A percentile compares a stretch with the other conserved stretches of the same genome.
Conservation (phyloP, 2,113 vertebrate genomes). For the Rhegmatorhina hoffmannsi region DNA sequence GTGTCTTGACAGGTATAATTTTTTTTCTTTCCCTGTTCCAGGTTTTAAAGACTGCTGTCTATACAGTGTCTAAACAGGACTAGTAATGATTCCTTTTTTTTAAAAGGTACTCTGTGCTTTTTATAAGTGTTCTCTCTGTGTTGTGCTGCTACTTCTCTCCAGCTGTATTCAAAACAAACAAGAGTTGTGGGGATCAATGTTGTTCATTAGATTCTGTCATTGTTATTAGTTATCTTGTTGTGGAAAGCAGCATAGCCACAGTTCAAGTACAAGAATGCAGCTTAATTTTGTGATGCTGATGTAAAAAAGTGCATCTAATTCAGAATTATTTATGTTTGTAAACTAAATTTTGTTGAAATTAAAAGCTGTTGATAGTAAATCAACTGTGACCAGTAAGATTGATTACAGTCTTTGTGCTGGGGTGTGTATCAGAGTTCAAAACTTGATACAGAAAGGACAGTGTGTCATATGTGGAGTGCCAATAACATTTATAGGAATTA, state of each 20-base stretch:
- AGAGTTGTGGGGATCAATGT: neutral
- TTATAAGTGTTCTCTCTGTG: neutral
- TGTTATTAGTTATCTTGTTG: neutral
- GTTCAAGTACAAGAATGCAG: neutral
- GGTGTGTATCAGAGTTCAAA: neutral
- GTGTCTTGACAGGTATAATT: neutral
- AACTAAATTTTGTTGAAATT: neutral
- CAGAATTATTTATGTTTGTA: neutral
- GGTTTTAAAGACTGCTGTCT: neutral
- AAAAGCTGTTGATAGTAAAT: conserved; percentile 11
- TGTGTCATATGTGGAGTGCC: neutral
- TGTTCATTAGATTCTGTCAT: neutral
- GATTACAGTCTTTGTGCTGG: neutral
- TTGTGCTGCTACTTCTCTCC: neutral
- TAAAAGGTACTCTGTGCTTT: neutral
- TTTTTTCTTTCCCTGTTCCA: neutral
- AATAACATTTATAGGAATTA: neutral
- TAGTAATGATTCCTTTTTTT: neutral
- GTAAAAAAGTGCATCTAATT: neutral
- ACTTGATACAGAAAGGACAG: neutral
- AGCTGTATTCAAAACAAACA: neutral
- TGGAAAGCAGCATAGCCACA: neutral
- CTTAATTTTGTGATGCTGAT: neutral
- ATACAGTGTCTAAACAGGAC: neutral
- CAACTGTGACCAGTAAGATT: neutral